Evolutionary conservation across 2,888 invertebrate species (phyloP), one percentile per base, ranked within the genome.

Genomic region (Hirtodrosophila confusa): DNA sequence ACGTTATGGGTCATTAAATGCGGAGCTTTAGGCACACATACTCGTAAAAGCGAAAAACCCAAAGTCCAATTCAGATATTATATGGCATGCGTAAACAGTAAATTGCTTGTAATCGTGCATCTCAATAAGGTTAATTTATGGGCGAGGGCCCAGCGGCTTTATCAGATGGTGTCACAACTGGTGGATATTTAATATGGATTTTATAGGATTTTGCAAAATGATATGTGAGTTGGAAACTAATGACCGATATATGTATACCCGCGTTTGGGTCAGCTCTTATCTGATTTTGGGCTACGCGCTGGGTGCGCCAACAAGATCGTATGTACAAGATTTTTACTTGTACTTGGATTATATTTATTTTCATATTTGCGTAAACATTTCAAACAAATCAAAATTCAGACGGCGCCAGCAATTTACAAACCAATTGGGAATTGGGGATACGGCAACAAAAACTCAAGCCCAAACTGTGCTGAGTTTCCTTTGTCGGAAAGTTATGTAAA

Each of bases 401-500:
- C 84, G 78, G 86, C 86, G 86, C 78, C 86, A 83, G 78, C 75
- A 78, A 78, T 77, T 73, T 77, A 76, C 60, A 72, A 76, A 44
- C 55, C 56, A 72, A 74, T 57, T 67, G 74, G 53, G 57, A 43
- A 64, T 65, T 27, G 67, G 51, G 69, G 40, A 58, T 58, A 39
- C 7, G 51, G 45, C 35, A 62, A 48, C 41, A 48, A 31, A 12
- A 33, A 11, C 47, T 40, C 39, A 55, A 70, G 35, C 50, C 36
- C 37, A 49, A 43, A 35, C 51, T 45, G 55, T 53, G 44, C 41
- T 45, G 39, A 37, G 77, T 61, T 33, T 75, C 60, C 84, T 79
- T 86, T 86, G 84, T 86, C 86, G 86, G 86, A 67, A 55, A 60
- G 78, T 79, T 79, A 79, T 79, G 78, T 79, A 83, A 86, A 86